Base-by-base conservation (phyloP, 2,797 vertebrate species). In the Oreonectes daqikongensis region DNA sequence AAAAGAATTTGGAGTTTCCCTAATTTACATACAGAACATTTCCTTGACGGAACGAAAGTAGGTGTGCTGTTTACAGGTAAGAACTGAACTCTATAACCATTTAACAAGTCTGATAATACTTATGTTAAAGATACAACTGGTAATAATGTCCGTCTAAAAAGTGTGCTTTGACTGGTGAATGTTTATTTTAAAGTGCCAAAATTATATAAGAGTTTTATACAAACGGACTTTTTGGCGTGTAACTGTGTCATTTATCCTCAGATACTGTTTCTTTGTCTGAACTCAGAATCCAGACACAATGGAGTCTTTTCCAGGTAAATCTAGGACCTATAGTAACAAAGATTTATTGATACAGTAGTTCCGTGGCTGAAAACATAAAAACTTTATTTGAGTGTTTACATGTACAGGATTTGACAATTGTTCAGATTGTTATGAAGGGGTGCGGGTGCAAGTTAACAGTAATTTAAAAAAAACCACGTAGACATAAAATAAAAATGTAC, bases 11-110 rank as follows among this genome's bases (percentile, higher is more conserved):
- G 50, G 69, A 77, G 66, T 77, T 68, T 68, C 8, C 60, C 66
- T 78, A 32, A 64, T 84, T 86, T 87, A 68, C 79, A 75, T 10
- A 46, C 1, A 7, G 44, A 55, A 30, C 17, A 20, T 44, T 82
- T 78, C 80, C 76, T 73, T 69, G 42, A 38, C 28, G 24, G 57
- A 60, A 20, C 10, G 71, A 68, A 76, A 46, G 46, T 24, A n/a
- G 50, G 86, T 69, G 88, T 88, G 87, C 88, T 88, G 87, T 83
- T 87, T 72, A 83, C 89, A 86, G 86, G 88, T 88, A 84, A 88
- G 85, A 83, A n/a, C n/a, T n/a, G n/a, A 52, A 86, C 80, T 42
- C 66, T 50, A 48, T 38, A 30, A 30, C 7, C 2, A 9, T 30
- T 48, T 35, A 69, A 52, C 28, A 3, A 22, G n/a, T 55, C 20